Base-by-base conservation (phyloP, 1,140 invertebrate species). In the Pseudomyrmex dendroicus region DNA sequence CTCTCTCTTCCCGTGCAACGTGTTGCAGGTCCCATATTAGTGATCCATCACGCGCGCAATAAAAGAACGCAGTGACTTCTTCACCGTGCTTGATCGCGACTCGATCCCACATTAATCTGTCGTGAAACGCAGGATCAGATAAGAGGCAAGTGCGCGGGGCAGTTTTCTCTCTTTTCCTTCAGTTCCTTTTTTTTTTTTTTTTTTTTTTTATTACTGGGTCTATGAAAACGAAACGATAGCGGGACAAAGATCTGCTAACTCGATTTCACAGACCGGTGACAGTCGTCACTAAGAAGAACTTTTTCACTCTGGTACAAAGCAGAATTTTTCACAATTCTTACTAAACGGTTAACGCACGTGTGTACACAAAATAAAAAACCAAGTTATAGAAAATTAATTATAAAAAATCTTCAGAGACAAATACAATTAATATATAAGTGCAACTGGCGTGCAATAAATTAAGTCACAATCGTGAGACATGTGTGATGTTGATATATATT, bases 31-130 rank as follows among this genome's bases (percentile, higher is more conserved):
- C 87, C 88, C 89, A 91, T 91, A 92, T 93, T 93, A 93, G 92
- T 90, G 91, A 93, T 93, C 92, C 90, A 93, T 93, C 92, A 93
- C 83, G 85, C 62, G 63, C 76, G 78, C 74, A 76, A 82, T 72
- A 88, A 82, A 85, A 82, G 78, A 35, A 46, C 64, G 59, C 67
- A 77, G 44, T 73, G 72, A 82, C 83, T 73, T 89, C 89, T 74
- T 89, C 73, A 50, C 76, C 59, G 68, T 76, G 61, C 73, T 61
- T 13, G 70, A 73, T 66, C 56, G 66, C 22, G 48, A 57, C 50
- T 77, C 70, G 84, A 91, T 93, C 92, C 89, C 92, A 93, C 92
- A 91, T 93, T 93, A 92, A 93, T 93, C 91, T 91, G 87, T 59
- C 87, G 22, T 17, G 64, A 73, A 84, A 80, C 84, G 68, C 85